phyloP scores from a whole-genome alignment of 2,113 vertebrate genomes.

The Platysteira castanea region DNA sequence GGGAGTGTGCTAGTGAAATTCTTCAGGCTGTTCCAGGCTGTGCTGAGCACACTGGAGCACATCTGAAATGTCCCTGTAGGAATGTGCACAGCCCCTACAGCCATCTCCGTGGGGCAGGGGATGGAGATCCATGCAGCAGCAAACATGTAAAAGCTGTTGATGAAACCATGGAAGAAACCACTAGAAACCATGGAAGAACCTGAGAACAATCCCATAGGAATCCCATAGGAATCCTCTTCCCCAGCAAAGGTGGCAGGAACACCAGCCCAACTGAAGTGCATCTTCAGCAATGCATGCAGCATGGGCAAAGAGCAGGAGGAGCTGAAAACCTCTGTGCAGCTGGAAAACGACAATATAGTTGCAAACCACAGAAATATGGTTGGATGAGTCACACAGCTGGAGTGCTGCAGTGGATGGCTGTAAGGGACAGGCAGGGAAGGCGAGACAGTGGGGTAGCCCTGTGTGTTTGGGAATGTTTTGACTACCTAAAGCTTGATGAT shows the following conservation, averaged over 20 bases:
- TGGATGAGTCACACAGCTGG: not conserved
- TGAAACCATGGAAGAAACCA: not conserved
- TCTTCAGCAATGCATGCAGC: not conserved
- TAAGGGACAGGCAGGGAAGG: not conserved
- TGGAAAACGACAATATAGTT: not conserved
- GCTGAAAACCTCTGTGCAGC: not conserved
- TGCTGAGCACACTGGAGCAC: not conserved
- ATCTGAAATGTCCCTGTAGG: not conserved
- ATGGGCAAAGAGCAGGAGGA: not conserved
- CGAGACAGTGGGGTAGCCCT: not conserved
- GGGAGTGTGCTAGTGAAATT: not conserved
- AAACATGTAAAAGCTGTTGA: fast-evolving
- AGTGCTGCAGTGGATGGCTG: not conserved
- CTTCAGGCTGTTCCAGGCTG: not conserved
- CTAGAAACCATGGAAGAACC: not conserved
- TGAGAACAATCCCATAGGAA: not conserved
- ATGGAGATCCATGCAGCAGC: not conserved
- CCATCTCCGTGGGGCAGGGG: fast-evolving
- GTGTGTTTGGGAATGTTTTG: not conserved
- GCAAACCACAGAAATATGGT: not conserved
- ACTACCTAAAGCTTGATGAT: not conserved
- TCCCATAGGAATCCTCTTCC: not conserved
- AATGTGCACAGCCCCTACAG: fast-evolving
- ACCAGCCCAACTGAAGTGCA: not conserved
- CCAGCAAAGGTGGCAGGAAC: not conserved